Percentiles rank a stretch among this genome's conserved stretches.
Evolutionary conservation across 35 echinoderm and acorn worm genomes (phyloP).

Genomic region (Patiria miniata): DNA sequence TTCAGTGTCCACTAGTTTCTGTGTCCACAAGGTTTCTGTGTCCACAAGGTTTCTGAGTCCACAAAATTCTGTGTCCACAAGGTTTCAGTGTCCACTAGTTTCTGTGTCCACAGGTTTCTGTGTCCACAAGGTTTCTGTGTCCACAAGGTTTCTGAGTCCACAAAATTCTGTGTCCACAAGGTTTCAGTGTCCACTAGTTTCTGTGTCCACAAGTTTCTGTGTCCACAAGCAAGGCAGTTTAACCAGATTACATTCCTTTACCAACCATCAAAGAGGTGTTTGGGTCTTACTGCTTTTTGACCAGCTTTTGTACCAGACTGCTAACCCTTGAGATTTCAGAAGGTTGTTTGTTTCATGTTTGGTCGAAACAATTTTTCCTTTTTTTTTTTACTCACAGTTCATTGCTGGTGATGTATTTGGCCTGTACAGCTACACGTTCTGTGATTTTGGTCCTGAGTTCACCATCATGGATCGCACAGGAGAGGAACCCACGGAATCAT

Average conservation of each 20-base stretch:
- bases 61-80: no score
- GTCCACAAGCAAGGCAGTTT: no score
- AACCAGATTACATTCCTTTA: no score
- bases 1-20: no score
- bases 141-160: not conserved
- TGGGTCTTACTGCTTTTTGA: no score
- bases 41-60: no score
- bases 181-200: not conserved
- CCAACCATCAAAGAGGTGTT: no score
- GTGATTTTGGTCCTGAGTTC: conserved; percentile 95
- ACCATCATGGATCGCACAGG: conserved; percentile 77
- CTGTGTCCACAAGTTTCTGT: not conserved
- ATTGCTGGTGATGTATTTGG: conserved; percentile 92
- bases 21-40: no score
- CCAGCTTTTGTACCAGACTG: no score
- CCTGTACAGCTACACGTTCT: conserved; percentile 84
- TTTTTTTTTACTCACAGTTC: conserved; percentile 54
- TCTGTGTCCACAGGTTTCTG: not conserved
- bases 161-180: no score
- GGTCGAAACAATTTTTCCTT: not conserved
- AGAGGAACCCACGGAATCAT: conserved; percentile 83
- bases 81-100: not conserved
- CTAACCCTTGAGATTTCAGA: no score
- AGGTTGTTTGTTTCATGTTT: no score
- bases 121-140: not conserved